Evolutionary conservation across 2,888 invertebrate genomes (phyloP).

Genomic region (Chouioia cunea): DNA sequence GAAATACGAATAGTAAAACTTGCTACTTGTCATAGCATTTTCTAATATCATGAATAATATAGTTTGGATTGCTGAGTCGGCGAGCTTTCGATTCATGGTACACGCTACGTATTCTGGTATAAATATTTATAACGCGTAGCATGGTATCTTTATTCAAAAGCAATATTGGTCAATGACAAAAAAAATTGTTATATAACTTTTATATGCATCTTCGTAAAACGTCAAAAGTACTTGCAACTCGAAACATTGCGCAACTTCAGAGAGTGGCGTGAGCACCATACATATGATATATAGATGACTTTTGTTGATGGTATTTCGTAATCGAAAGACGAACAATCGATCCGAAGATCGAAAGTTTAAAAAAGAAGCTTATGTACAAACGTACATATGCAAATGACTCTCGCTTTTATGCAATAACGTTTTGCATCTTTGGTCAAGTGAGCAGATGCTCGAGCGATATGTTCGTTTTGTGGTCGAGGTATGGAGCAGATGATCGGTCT

Average conservation of each 20-base stretch:
- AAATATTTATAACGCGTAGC: too few relatives aligned
- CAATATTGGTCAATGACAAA: neutral
- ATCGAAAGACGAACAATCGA: neutral
- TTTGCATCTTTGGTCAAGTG: neutral
- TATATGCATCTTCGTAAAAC: neutral
- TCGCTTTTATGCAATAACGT: slow-evolving; percentile 6
- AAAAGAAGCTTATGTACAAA: neutral
- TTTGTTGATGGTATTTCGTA: neutral
- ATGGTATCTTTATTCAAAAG: too few relatives aligned
- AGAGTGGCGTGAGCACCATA: neutral
- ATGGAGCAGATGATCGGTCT: slow-evolving; percentile 36
- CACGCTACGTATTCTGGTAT: too few relatives aligned
- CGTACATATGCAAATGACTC: neutral
- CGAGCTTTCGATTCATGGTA: too few relatives aligned
- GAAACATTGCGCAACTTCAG: neutral
- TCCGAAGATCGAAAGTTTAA: too few relatives aligned
- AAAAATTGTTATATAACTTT: neutral
- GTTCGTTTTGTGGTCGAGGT: slow-evolving; percentile 39
- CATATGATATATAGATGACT: too few relatives aligned
- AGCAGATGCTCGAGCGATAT: slow-evolving; percentile 43
- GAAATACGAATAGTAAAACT: too few relatives aligned
- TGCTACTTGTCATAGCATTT: too few relatives aligned
- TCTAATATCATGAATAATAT: too few relatives aligned
- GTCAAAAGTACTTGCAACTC: neutral
- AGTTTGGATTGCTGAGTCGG: too few relatives aligned